These are phyloP conservation scores for Catharus bicknelli DNA, from an alignment of 2,113 vertebrate species.

Conservation along the genomic window DNA sequence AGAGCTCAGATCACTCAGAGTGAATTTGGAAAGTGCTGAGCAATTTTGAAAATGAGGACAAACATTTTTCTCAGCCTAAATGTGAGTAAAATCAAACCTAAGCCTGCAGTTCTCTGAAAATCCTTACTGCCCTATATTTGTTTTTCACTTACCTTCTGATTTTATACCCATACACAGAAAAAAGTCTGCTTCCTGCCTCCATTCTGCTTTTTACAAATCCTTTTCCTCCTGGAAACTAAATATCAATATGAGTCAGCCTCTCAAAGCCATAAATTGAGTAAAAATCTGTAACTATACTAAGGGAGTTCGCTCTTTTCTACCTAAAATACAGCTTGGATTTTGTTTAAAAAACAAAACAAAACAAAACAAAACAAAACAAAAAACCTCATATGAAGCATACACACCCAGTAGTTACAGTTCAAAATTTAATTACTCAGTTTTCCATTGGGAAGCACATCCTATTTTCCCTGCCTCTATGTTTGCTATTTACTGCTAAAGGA, in stretches of 20 bases:
- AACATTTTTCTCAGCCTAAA: background rate
- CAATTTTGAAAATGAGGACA: background rate
- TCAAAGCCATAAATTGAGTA: background rate
- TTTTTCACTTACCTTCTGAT: background rate
- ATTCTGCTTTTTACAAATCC: background rate
- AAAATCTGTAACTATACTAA: background rate
- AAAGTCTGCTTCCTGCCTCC: background rate
- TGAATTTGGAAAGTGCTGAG: background rate
- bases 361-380: no score
- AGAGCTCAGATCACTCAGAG: background rate
- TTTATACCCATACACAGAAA: background rate
- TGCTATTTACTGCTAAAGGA: constrained; percentile 32
- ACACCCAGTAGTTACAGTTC: constrained; percentile 26
- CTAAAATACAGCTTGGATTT: background rate
- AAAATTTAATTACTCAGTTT: constrained; percentile 51
- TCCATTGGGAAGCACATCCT: background rate
- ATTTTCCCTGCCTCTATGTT: background rate
- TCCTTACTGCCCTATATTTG: background rate
- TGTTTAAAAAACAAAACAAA: background rate
- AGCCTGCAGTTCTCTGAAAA: background rate
- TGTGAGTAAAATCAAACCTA: background rate
- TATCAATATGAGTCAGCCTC: background rate
- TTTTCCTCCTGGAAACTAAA: background rate
- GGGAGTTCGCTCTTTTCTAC: background rate
- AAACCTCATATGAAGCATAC: background rate